Evolutionary conservation across 2,888 invertebrate species (phyloP).

Genomic region (Tenthredo amoena): DNA sequence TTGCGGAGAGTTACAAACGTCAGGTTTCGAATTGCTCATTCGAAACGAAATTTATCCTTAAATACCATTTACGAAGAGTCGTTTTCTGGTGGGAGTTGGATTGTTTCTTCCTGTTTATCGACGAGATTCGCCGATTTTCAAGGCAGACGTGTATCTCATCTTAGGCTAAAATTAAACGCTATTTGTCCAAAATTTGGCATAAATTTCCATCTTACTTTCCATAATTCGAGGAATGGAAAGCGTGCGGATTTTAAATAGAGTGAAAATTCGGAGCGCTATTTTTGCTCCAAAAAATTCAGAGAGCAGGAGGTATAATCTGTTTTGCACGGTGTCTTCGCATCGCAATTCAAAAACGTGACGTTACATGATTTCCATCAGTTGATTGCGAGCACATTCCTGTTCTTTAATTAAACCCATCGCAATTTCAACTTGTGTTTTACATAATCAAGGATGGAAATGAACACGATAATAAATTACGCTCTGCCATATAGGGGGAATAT

Average conservation of each 20-base stretch:
- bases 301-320: background rate
- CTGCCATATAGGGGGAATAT: background rate
- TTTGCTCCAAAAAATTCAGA: too few species aligned
- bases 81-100: background rate
- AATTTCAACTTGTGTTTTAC: background rate
- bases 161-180: background rate
- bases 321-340: background rate
- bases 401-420: background rate
- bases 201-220: too few species aligned
- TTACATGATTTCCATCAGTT: background rate
- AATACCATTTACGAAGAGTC: background rate
- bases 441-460: background rate
- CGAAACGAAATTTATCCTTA: background rate
- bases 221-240: too few species aligned
- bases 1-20: background rate
- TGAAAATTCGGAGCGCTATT: too few species aligned
- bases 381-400: background rate
- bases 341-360: background rate
- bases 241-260: too few species aligned
- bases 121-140: background rate
- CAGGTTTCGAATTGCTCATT: background rate
- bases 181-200: background rate
- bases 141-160: background rate
- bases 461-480: background rate
- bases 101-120: background rate